Conservation (phyloP, 2,888 invertebrate species). For the Lasioglossum figueresi region DNA sequence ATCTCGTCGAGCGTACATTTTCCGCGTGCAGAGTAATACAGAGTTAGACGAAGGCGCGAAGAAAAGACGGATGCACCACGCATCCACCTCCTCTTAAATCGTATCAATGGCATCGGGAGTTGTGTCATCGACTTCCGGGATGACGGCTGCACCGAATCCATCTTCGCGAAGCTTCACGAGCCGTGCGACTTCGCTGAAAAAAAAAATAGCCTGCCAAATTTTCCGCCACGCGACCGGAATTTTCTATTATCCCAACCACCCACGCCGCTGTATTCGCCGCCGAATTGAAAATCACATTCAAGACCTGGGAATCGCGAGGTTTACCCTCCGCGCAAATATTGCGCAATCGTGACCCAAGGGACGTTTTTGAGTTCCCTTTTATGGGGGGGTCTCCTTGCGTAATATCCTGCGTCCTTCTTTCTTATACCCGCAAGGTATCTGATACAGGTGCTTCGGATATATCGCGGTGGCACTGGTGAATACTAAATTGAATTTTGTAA, state of each 20-base stretch:
- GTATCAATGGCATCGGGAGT: conserved; percentile 4
- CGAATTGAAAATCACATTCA: conserved; percentile 23
- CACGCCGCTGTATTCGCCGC: background rate
- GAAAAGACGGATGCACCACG: background rate
- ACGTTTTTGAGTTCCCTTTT: background rate
- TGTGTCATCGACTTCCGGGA: conserved; percentile 21
- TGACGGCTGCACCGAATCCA: conserved; percentile 27
- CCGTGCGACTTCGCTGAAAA: conserved; percentile 21
- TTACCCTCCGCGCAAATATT: conserved; percentile 3
- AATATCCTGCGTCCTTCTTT: background rate
- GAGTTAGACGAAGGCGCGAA: background rate
- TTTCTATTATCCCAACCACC: conserved; percentile 19
- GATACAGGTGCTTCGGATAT: background rate
- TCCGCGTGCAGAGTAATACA: background rate
- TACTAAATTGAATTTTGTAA: background rate
- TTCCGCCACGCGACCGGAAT: conserved; percentile 31
- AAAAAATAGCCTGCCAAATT: conserved; percentile 23
- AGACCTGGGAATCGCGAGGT: background rate
- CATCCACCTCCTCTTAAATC: background rate
- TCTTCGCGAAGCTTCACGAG: conserved; percentile 41
- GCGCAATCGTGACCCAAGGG: conserved; percentile 16
- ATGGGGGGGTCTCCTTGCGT: background rate
- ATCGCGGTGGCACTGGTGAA: background rate
- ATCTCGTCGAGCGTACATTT: background rate
- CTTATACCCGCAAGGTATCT: background rate